Conservation (phyloP, 2,888 invertebrate genomes). For the Oegoconia quadripuncta region DNA sequence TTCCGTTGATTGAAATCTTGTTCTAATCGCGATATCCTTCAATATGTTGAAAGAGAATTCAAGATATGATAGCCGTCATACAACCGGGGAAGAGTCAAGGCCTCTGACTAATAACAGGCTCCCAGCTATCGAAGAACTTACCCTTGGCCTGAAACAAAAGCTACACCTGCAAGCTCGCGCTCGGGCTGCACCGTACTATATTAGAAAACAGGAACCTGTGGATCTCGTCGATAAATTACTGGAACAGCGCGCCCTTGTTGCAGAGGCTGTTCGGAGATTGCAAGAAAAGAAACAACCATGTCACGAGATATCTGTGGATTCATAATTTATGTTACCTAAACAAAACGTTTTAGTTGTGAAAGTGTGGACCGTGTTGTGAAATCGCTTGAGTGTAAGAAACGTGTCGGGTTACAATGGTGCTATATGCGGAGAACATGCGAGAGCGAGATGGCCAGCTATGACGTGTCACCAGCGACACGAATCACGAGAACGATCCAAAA, state of each 20-base stretch:
- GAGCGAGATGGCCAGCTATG: conserved; percentile 69
- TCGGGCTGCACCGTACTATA: conserved; percentile 73
- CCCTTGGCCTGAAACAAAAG: conserved; percentile 74
- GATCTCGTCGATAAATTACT: conserved; percentile 71
- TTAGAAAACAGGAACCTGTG: conserved; percentile 76
- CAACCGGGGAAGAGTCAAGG: conserved; percentile 53
- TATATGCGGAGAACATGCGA: conserved; percentile 75
- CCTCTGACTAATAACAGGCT: conserved; percentile 58
- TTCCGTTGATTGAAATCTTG: conserved; percentile 36
- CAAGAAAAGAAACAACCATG: conserved; percentile 73
- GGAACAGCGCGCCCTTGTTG: conserved; percentile 74
- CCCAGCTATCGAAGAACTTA: conserved; percentile 70
- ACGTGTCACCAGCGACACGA: conserved; percentile 73
- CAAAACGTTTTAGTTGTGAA: conserved; percentile 77
- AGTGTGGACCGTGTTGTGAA: conserved; percentile 78
- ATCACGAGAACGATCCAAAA: conserved; percentile 77
- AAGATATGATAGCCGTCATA: conserved; percentile 55
- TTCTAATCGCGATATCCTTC: conserved; percentile 29
- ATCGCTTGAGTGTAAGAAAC: conserved; percentile 77
- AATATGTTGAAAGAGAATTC: conserved; percentile 73
- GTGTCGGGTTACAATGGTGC: conserved; percentile 80
- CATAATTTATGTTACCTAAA: conserved; percentile 63
- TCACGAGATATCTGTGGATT: conserved; percentile 74
- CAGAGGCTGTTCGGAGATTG: conserved; percentile 73
- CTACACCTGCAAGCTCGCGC: conserved; percentile 74